Base-by-base conservation (phyloP, 2,113 vertebrate genomes). In the Salvelinus sp. region DNA sequence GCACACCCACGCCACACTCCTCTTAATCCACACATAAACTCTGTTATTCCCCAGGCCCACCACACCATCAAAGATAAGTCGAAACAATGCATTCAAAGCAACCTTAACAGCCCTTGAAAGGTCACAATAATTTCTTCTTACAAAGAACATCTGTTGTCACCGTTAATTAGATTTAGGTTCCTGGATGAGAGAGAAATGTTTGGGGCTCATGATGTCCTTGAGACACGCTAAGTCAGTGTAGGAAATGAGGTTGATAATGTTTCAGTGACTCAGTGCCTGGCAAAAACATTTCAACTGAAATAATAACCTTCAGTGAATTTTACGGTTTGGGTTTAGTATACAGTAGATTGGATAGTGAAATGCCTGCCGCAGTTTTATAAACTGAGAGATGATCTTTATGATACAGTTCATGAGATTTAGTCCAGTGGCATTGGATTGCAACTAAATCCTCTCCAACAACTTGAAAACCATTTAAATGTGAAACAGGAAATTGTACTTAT, bases 241-340 rank as follows among this genome's bases (percentile, higher is more conserved):
- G 76, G 44, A 78, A 44, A 57, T 77, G 33, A 80, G 2, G 70
- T 84, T 79, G 77, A 83, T 33, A 47, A 60, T 62, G 65, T 81
- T 83, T 73, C 76, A 72, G 57, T 22, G 63, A 68, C 54, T 79
- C 62, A 63, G 78, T 58, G 7, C 30, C 0, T 66, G 72, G 27
- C 58, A 57, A 88, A 81, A 73, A 65, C 5, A 14, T 82, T 66
- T 71, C 76, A 73, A 82, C 54, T 50, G n/a, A 82, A 69, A 44
- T 79, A 76, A 77, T 85, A 60, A 22, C 58, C 33, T 18, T 57
- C 6, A 60, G 58, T 60, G 58, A 22, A 62, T 22, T 62, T 22
- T 62, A 62, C 5, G n/a, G 5, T 23, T 62, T 62, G 5, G 58
- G 58, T 62, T 62, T 57, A 57, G 54, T 20, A 18, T 57, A 57